phyloP scores from a whole-genome alignment of 2,113 vertebrate species.

The Nyctereutes procyonoides region DNA sequence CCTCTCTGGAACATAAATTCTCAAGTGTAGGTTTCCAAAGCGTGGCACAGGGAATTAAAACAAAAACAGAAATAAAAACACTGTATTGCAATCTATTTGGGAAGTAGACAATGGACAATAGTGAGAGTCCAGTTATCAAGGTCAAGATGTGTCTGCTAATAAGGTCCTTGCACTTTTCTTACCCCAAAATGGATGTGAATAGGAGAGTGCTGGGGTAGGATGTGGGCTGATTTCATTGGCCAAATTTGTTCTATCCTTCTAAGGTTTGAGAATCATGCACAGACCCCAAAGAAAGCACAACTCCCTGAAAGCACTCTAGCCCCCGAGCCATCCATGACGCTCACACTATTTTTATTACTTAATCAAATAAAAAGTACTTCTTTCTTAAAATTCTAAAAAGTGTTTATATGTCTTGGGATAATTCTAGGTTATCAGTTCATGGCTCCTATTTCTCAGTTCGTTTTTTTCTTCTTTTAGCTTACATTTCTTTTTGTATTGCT shows the following conservation, averaged over 20 bases:
- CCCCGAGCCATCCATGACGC: background rate
- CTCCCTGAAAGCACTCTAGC: background rate
- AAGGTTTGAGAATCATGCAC: background rate
- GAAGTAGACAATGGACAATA: background rate
- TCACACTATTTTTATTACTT: background rate
- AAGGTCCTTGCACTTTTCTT: accelerated
- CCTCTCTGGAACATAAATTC: background rate
- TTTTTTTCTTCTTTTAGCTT: background rate
- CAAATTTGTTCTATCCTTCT: background rate
- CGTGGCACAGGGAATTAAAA: background rate
- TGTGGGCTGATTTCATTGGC: background rate
- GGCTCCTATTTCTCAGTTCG: background rate
- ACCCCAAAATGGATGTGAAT: accelerated
- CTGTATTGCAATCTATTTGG: background rate
- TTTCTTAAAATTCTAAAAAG: background rate
- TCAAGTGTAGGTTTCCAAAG: conserved; percentile 20
- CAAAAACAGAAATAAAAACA: background rate
- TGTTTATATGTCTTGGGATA: background rate
- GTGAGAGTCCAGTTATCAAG: too few relatives aligned
- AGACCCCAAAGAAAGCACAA: background rate
- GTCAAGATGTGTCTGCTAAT: background rate
- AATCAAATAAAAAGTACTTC: background rate
- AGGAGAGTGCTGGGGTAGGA: background rate
- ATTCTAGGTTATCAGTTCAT: background rate
- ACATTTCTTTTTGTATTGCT: background rate